Percentiles rank a stretch among this genome's conserved stretches.
Conservation (phyloP, 2,888 invertebrate species). For the Scaptomyza cyrtandrae region DNA sequence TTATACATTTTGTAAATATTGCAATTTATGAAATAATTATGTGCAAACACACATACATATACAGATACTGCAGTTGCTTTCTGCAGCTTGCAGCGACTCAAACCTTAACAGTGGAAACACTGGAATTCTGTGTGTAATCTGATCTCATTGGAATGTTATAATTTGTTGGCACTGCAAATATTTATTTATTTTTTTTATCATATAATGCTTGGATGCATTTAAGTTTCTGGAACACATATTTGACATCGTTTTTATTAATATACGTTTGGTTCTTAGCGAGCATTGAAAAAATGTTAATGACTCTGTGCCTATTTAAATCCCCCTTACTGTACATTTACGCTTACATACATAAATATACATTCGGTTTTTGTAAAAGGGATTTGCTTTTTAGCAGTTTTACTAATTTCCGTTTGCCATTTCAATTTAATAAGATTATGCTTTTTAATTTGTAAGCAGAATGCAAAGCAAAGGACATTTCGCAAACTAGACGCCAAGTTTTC, state of each 20-base stretch:
- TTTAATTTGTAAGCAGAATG: conserved; percentile 56
- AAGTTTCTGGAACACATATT: conserved; percentile 5
- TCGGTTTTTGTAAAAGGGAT: conserved; percentile 9
- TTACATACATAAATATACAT: background rate
- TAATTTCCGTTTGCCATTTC: conserved; percentile 69
- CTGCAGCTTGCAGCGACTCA: background rate
- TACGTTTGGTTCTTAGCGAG: too few relatives aligned
- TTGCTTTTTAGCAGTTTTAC: conserved; percentile 29
- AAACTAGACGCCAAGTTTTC: conserved; percentile 25
- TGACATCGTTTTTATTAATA: too few relatives aligned
- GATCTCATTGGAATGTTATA: background rate
- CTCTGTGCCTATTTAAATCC: conserved; percentile 6
- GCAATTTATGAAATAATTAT: background rate
- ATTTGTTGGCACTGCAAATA: background rate
- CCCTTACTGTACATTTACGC: background rate
- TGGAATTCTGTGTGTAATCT: conserved; percentile 18
- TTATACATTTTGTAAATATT: background rate
- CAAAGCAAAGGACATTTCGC: conserved; percentile 4
- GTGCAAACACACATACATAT: background rate
- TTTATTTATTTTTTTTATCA: background rate
- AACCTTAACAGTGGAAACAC: background rate
- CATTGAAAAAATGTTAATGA: too few relatives aligned
- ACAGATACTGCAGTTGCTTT: background rate
- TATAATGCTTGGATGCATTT: conserved; percentile 8
- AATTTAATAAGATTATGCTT: conserved; percentile 62